phyloP scores from a whole-genome alignment of 2,888 invertebrate species.

The Epistrophe grossulariae region DNA sequence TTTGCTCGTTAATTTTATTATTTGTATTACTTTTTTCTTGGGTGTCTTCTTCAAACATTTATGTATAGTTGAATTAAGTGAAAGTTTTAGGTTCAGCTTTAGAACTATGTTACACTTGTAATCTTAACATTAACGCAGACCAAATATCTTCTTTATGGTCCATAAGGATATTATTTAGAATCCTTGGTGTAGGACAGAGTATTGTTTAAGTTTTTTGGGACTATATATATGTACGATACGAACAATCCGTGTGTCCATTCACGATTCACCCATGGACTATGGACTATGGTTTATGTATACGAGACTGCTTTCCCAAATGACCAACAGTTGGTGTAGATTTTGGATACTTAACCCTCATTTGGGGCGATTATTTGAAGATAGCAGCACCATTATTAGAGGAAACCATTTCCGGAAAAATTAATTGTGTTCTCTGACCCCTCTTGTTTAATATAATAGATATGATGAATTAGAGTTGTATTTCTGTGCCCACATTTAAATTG shows the following conservation, averaged over 20 bases:
- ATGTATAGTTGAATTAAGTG: neutral
- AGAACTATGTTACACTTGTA: neutral
- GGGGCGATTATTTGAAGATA: constrained; percentile 21
- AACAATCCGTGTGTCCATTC: neutral
- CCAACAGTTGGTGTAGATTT: constrained; percentile 1
- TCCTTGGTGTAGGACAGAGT: neutral
- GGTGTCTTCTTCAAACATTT: constrained; percentile 10
- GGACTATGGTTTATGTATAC: neutral
- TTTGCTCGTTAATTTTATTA: constrained; percentile 29
- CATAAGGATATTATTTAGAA: neutral
- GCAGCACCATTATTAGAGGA: constrained; percentile 12
- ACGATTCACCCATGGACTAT: neutral
- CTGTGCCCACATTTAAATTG: neutral
- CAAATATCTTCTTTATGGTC: constrained; percentile 10
- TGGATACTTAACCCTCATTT: constrained; percentile 40
- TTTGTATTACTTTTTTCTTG: constrained; percentile 10
- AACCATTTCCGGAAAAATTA: constrained; percentile 55
- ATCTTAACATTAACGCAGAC: neutral
- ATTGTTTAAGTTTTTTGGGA: neutral
- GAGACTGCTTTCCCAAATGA: neutral
- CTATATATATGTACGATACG: neutral
- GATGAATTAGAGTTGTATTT: neutral
- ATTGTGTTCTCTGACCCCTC: constrained; percentile 52
- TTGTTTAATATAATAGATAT: neutral
- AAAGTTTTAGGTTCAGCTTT: neutral